Base-by-base conservation (phyloP, 1,140 invertebrate genomes). In the Drosophila athabasca region DNA sequence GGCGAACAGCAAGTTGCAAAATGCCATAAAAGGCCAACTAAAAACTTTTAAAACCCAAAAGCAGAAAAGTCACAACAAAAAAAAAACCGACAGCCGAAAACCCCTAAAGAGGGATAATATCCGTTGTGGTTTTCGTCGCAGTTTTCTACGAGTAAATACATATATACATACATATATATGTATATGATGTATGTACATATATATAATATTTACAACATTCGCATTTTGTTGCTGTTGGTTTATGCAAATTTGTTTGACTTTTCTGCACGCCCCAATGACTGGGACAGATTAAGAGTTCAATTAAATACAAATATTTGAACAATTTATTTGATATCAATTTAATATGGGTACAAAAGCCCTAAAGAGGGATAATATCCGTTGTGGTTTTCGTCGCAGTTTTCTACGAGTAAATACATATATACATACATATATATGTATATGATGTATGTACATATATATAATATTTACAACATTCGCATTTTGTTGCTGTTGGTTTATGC, bases 11-110 rank as follows among this genome's bases (percentile, higher is more conserved):
- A 80, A 76, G 62, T 77, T 64, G 24, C 24, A 78, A 81, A 74
- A 82, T 50, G 78, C 68, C 62, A 71, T 81, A 54, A 87, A 87
- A 85, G 35, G 78, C 82, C 73, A 80, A 84, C 74, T 81, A 75
- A 75, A 84, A 84, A 84, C 67, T 76, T 82, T 80, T 82, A 69
- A 54, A 43, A 46, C 68, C 48, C 31, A 8, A 55, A 57, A 17
- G 17, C 22, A 24, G 26, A 13, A 19, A 31, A 49, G 50, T 84
- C 59, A 51, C 60, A 66, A 61, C 59, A 68, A 53, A 58, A 76
- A 69, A 49, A 9, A 60, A 39, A 13, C 3, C 1, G 1, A 39
- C 4, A 13, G 13, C 11, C 3, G 3, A 4, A 39, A 39, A 13
- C 35, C 35, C 72, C 81, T 61, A 64, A 79, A 75, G 70, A 52